A percentile compares a stretch with the other conserved stretches of the same genome.
These are phyloP conservation scores for Grapholita molesta DNA, from an alignment of 1,140 invertebrate genomes.

Conservation along the genomic window DNA sequence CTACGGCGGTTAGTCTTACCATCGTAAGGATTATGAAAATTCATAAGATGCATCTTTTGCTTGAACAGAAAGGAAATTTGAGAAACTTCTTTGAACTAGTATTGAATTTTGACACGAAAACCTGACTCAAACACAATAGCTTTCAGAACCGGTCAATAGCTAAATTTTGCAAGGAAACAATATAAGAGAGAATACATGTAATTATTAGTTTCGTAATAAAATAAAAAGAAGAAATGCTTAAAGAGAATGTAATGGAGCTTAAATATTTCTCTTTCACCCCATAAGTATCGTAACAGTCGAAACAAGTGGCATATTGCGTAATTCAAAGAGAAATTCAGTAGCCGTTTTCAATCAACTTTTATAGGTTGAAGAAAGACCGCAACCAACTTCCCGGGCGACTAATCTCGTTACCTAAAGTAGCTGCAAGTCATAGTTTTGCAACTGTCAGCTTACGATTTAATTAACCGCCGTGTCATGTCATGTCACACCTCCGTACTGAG, in stretches of 20 bases:
- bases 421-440: slow-evolving; percentile 38
- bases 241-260: slow-evolving; percentile 5
- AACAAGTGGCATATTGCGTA: slow-evolving; percentile 15
- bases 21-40: slow-evolving; percentile 24
- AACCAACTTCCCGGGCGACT: slow-evolving; percentile 30
- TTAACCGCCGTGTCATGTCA: slow-evolving; percentile 43
- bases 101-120: not conserved
- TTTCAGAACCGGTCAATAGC: not conserved
- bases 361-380: slow-evolving; percentile 13
- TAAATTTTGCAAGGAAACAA: not conserved
- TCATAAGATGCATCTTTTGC: slow-evolving; percentile 20
- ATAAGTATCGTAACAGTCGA: slow-evolving; percentile 13
- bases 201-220: not conserved
- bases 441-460: slow-evolving; percentile 48
- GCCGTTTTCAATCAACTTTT: slow-evolving; percentile 13
- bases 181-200: not conserved
- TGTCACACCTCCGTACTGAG: slow-evolving; percentile 33
- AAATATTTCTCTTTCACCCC: slow-evolving; percentile 17
- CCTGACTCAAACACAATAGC: not conserved
- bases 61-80: slow-evolving; percentile 23
- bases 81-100: slow-evolving; percentile 16
- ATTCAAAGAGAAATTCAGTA: slow-evolving; percentile 18
- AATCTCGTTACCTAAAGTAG: slow-evolving; percentile 36
- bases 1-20: slow-evolving; percentile 15
- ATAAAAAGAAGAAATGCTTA: slow-evolving; percentile 12